Percentiles rank a stretch among this genome's conserved stretches.
Conservation (phyloP, 2,797 vertebrate species). For the Smutsia temminckii region DNA sequence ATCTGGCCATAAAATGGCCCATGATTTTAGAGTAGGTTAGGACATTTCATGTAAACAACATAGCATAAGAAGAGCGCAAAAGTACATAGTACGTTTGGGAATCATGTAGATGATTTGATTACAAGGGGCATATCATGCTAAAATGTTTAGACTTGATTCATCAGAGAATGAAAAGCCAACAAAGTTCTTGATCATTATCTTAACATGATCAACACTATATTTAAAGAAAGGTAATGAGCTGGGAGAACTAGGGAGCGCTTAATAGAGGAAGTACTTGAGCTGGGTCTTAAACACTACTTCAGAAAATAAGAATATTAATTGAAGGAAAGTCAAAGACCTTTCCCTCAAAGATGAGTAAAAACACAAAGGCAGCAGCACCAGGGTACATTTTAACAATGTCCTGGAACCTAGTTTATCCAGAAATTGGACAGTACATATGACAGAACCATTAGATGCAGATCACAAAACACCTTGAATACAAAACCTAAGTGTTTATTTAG, state of each 20-base stretch:
- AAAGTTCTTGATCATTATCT: not conserved
- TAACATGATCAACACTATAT: not conserved
- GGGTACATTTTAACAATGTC: not conserved
- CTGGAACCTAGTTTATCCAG: not conserved
- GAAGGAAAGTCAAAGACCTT: not conserved
- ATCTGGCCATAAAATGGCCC: not conserved
- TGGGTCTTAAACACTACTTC: not conserved
- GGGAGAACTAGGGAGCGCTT: not conserved
- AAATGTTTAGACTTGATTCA: constrained; percentile 20
- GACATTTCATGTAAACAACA: not conserved
- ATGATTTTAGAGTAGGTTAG: not conserved
- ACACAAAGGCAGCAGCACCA: not conserved
- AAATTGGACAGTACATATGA: not conserved
- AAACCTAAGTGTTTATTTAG: not conserved
- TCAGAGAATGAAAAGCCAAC: not conserved
- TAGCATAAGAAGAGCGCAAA: not conserved
- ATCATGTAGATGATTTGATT: not conserved
- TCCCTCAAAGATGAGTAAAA: not conserved
- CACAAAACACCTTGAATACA: not conserved
- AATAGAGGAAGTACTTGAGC: not conserved
- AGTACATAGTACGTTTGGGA: not conserved
- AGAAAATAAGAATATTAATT: not conserved
- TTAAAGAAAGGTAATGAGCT: not conserved
- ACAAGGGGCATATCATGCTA: not conserved
- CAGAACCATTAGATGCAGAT: not conserved